Evolutionary conservation across 2,888 invertebrate species (phyloP), one percentile per base, ranked within the genome.

Genomic region (Plebejus melissa): DNA sequence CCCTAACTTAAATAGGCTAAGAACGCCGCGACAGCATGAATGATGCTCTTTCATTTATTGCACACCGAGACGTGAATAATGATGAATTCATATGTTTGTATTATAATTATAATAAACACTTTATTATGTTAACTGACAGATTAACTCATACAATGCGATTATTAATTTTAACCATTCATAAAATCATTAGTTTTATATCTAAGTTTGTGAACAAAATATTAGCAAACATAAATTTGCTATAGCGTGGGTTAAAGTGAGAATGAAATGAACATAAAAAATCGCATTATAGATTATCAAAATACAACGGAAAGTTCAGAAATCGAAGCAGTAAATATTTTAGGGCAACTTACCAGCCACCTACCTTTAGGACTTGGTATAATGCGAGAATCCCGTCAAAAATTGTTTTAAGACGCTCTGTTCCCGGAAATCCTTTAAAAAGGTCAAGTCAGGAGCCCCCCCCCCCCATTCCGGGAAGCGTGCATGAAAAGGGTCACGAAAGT

Each of bases 41-140:
- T 80, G 80, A 81, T 79, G 79, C 77, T 77, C 79, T 80, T 81
- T 80, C 79, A 81, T 80, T 78, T 78, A 79, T 79, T 79, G 79
- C 78, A 77, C 78, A 79, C 77, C 79, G 79, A 80, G 79, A 78
- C 80, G 80, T 79, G 80, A 81, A 77, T 80, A 79, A 80, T 80
- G 79, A 81, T 77, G 74, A 77, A 78, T 77, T 79, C 79, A 79
- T 46, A 22, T 71, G 50, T 71, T 71, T 50, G 50, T 71, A 71
- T 72, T 72, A 54, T 46, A 72, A 54, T n/a, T n/a, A n/a, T 50
- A 54, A 72, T 71, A 50, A 71, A 70, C 46, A n/a, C 22, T 58
- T 22, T 60, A 60, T 28, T 60, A 28, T 28, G 28, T 28, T 60
- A 28, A 9, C 11, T 60, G 60, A 60, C 11, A 9, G 9, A 60